These are phyloP conservation scores for Heteronetta atricapilla DNA, from an alignment of 2,113 vertebrate genomes.

Conservation along the genomic window DNA sequence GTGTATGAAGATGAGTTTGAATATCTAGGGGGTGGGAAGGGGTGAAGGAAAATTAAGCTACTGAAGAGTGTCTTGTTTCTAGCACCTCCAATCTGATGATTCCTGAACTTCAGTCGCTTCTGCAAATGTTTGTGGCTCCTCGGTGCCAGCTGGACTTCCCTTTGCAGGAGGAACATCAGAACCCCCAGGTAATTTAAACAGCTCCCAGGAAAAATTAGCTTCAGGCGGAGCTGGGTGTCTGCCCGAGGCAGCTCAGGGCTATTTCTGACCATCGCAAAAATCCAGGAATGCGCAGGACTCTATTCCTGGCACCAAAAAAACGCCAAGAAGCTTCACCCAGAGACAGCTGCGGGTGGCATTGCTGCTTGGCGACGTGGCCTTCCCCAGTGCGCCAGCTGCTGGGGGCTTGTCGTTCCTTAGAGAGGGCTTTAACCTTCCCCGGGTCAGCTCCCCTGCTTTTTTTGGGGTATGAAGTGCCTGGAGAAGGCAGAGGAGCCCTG, in stretches of 20 bases:
- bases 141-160: background rate
- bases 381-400: background rate
- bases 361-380: background rate
- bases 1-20: background rate
- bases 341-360: slow-evolving; percentile 79
- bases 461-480: background rate
- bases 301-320: slow-evolving; percentile 78
- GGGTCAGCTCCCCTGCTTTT: fast-evolving
- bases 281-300: slow-evolving; percentile 73
- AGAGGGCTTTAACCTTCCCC: background rate
- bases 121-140: background rate
- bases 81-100: background rate
- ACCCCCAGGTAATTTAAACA: slow-evolving; percentile 29
- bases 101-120: background rate
- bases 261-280: slow-evolving; percentile 59
- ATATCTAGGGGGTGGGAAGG: background rate
- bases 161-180: background rate
- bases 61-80: background rate
- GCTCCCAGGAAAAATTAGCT: slow-evolving; percentile 23
- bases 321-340: slow-evolving; percentile 63
- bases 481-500: fast-evolving
- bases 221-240: background rate
- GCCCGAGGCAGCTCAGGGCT: background rate
- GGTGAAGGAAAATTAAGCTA: background rate
- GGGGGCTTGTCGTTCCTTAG: background rate